phyloP scores from a whole-genome alignment of 2,888 invertebrate genomes.

The Microctonus aethiopoides region DNA sequence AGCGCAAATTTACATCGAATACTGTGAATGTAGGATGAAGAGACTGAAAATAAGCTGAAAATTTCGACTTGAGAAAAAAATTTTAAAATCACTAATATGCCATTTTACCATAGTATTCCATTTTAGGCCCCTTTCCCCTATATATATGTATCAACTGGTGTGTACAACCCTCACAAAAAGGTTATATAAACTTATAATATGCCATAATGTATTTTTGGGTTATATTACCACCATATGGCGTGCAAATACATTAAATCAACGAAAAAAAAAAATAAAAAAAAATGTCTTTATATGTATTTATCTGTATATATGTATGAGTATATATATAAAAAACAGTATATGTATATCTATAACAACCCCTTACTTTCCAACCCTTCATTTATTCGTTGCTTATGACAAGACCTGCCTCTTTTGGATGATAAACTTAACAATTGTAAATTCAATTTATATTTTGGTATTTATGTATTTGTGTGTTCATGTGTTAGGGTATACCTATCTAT shows the following conservation, averaged over 20 bases:
- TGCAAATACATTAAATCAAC: constrained; percentile 36
- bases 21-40: too few species aligned
- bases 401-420: constrained; percentile 36
- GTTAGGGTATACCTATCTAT: background rate
- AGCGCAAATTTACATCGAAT: too few species aligned
- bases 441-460: too few species aligned
- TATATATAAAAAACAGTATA: too few species aligned
- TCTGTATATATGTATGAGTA: too few species aligned
- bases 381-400: constrained; percentile 36
- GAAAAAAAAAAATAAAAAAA: constrained; percentile 12
- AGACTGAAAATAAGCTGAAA: too few species aligned
- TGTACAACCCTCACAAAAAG: background rate
- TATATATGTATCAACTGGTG: background rate
- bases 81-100: too few species aligned
- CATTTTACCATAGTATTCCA: too few species aligned
- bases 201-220: constrained; percentile 41
- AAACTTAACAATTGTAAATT: constrained; percentile 31
- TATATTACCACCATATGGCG: constrained; percentile 41
- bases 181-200: constrained; percentile 43
- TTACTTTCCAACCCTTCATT: constrained; percentile 40
- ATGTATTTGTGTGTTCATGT: background rate
- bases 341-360: constrained; percentile 22
- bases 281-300: too few species aligned
- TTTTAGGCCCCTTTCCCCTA: too few species aligned
- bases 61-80: too few species aligned